Percentiles rank a stretch among this genome's conserved stretches.
phyloP scores from a whole-genome alignment of 2,797 vertebrate genomes.

The Amazonetta brasiliensis region DNA sequence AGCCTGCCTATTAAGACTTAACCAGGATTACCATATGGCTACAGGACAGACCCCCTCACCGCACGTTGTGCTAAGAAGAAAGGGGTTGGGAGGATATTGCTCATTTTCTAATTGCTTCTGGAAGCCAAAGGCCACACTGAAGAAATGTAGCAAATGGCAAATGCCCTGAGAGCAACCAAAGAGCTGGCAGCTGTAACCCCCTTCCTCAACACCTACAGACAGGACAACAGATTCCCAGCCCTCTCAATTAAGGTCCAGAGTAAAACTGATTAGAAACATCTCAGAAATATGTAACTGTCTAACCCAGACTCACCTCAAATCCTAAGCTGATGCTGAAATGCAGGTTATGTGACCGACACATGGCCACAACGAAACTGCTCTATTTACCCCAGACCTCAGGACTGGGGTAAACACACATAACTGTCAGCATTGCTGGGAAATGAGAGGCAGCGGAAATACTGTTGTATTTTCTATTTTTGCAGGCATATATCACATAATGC shows the following conservation, averaged over 20 bases:
- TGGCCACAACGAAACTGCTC: fast-evolving
- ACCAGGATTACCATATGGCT: not conserved
- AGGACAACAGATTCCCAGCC: not conserved
- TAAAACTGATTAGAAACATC: not conserved
- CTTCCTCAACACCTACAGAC: not conserved
- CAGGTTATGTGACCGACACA: not conserved
- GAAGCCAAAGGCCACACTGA: not conserved
- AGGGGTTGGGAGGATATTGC: not conserved
- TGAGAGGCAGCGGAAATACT: not conserved
- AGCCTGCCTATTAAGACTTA: not conserved
- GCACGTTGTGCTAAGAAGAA: not conserved
- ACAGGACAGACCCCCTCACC: not conserved
- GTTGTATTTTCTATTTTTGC: not conserved
- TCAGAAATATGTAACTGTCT: not conserved
- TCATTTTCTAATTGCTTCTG: not conserved
- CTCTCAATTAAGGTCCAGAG: not conserved
- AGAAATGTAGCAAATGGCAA: not conserved
- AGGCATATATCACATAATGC: not conserved
- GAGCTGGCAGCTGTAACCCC: fast-evolving
- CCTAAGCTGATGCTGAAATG: not conserved
- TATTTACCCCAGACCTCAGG: not conserved
- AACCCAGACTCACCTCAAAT: not conserved
- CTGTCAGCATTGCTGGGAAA: not conserved
- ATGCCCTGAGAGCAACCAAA: not conserved
- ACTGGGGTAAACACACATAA: not conserved